Evolutionary conservation across 2,888 invertebrate species (phyloP).

Genomic region (Ferdinandea cuprea): DNA sequence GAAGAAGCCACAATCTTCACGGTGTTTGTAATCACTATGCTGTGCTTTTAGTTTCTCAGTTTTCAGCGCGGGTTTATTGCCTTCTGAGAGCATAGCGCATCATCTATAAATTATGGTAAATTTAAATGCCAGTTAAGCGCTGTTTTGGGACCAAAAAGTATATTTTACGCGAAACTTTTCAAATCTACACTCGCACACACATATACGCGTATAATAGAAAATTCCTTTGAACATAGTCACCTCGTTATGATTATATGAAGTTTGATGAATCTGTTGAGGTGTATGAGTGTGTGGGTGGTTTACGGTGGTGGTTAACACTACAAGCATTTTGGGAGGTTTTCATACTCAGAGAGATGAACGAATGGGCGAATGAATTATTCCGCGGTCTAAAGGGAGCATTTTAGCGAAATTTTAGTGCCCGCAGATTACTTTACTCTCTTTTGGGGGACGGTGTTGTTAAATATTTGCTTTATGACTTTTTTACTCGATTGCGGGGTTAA

Average conservation of each 20-base stretch:
- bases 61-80: constrained; percentile 54
- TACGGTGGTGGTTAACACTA: no score
- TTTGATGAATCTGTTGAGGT: constrained; percentile 22
- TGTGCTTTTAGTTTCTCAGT: constrained; percentile 24
- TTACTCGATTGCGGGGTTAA: constrained; percentile 23
- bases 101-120: constrained; percentile 74
- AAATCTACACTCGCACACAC: neutral
- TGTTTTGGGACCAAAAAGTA: constrained; percentile 61
- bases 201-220: neutral
- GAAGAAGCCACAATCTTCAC: constrained; percentile 49
- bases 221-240: constrained; percentile 59
- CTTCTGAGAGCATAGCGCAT: constrained; percentile 62
- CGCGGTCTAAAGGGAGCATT: constrained; percentile 64
- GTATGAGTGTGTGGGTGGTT: constrained; percentile 8
- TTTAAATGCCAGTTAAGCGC: constrained; percentile 73
- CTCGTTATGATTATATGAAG: constrained; percentile 72
- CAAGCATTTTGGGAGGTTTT: constrained; percentile 34
- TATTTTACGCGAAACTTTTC: constrained; percentile 57
- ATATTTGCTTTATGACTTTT: constrained; percentile 61
- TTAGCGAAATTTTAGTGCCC: constrained; percentile 60
- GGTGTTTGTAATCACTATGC: constrained; percentile 26
- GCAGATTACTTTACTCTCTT: constrained; percentile 53
- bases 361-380: constrained; percentile 68
- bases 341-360: constrained; percentile 46
- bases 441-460: constrained; percentile 7